Base-by-base conservation (phyloP, 2,888 invertebrate species). In the Leptopilina drosophilae region DNA sequence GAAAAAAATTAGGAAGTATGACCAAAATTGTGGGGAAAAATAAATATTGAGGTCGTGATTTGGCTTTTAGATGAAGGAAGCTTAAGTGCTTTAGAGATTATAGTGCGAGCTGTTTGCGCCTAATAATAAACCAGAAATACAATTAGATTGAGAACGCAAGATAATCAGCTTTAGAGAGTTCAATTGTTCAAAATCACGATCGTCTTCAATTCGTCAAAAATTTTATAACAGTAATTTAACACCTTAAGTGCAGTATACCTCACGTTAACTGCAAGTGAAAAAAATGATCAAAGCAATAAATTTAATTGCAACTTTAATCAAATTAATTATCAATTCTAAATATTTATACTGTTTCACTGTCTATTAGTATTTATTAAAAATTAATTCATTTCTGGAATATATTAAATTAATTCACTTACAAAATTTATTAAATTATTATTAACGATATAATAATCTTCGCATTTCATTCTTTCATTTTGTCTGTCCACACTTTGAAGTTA, bases 41-140 rank as follows among this genome's bases (percentile, higher is more conserved):
- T 53, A 56, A 56, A 42, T 42, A 42, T 42, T 53, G 26, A 56
- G 53, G 73, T 56, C 15, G 73, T 73, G 73, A n/a, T 59, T 73
- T 73, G 56, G 73, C 1, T 56, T 56, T 69, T 64, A 40, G 40
- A 40, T 64, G 64, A 56, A 73, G 73, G 56, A 56, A 73, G 11
- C 33, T 33, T 56, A 33, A 73, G 7, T n/a, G 33, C 73, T 26
- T 42, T 56, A 56, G 56, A 56, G 33, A 56, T 73, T 73, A n/a
- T 33, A 33, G 53, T 14, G 64, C 26, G 33, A 64, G 33, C 33
- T 26, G 56, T 14, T 56, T 33, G 56, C 40, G 62, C 73, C 78
- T 78, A 78, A 78, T 78, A 78, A 78, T 78, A 78, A 78, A 73
- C 73, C 56, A 73, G 73, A 75, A 73, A 73, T 78, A 78, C 78